These are phyloP conservation scores for Linepithema humile DNA, from an alignment of 1,140 invertebrate genomes.

Conservation along the genomic window DNA sequence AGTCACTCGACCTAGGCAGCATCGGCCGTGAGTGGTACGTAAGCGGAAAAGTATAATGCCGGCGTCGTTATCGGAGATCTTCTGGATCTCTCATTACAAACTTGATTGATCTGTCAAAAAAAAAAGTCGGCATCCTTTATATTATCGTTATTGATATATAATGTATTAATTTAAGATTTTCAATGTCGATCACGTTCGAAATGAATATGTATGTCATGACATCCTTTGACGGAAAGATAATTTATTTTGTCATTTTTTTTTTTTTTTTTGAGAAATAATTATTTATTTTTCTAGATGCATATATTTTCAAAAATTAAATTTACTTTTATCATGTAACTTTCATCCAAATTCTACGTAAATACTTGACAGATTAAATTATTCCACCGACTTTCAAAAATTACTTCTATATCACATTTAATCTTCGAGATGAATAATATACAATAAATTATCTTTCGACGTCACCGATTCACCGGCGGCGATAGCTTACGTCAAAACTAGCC, in stretches of 20 bases:
- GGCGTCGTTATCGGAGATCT: slow-evolving; percentile 1
- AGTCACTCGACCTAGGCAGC: slow-evolving; percentile 36
- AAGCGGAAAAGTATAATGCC: slow-evolving; percentile 10
- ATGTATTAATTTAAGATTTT: not conserved
- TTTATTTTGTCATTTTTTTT: not conserved
- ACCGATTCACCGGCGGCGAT: not conserved
- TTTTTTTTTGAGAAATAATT: not conserved
- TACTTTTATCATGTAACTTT: too few species aligned
- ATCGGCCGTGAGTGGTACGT: slow-evolving; percentile 15
- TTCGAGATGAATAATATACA: not conserved
- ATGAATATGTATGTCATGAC: not conserved
- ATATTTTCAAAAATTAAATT: not conserved
- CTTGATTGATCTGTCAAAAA: not conserved
- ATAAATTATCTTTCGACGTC: not conserved
- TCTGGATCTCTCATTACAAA: not conserved
- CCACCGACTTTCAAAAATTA: not conserved
- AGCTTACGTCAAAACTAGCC: slow-evolving; percentile 26
- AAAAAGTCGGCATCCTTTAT: not conserved
- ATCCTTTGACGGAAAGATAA: not conserved
- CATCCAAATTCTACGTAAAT: not conserved
- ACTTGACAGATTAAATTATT: not conserved
- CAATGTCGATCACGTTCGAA: not conserved
- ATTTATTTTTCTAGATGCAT: not conserved
- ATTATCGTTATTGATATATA: not conserved
- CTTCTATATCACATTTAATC: not conserved